Percentiles rank a stretch among this genome's conserved stretches.
phyloP scores from a whole-genome alignment of 1,140 invertebrate species.

The Apis florea region DNA sequence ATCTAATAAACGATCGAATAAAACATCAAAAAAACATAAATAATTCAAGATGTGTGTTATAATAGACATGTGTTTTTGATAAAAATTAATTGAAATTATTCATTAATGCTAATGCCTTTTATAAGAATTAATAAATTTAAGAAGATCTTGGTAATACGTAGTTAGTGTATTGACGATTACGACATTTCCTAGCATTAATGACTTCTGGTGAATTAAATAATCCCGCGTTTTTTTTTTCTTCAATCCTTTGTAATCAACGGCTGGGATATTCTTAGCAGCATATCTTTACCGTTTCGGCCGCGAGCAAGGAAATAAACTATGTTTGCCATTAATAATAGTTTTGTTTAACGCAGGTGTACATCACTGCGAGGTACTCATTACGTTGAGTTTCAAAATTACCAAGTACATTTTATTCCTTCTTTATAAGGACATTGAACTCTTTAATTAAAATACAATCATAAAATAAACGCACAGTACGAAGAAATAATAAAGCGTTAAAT shows the following conservation, averaged over 20 bases:
- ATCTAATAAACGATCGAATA: no score
- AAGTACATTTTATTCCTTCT: neutral
- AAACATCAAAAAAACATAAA: no score
- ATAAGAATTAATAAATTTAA: neutral
- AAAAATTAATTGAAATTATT: neutral
- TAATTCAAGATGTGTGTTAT: neutral
- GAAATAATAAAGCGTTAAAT: no score
- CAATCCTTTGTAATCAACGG: neutral
- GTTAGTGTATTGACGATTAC: no score
- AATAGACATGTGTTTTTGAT: neutral
- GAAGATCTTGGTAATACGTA: neutral
- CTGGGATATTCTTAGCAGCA: neutral
- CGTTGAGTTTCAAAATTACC: no score
- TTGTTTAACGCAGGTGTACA: slow-evolving; percentile 12
- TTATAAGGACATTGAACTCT: no score
- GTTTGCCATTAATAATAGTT: slow-evolving; percentile 6
- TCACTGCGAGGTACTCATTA: neutral
- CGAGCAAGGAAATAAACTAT: slow-evolving; percentile 8
- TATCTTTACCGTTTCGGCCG: neutral
- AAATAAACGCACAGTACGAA: neutral
- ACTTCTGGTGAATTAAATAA: slow-evolving; percentile 1
- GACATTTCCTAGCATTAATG: neutral
- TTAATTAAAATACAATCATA: neutral
- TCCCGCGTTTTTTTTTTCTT: slow-evolving; percentile 1
- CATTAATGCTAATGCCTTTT: no score